Percentiles rank a stretch among this genome's conserved stretches.
phyloP scores from a whole-genome alignment of 2,113 vertebrate species.

The Leptodactylus fuscus region DNA sequence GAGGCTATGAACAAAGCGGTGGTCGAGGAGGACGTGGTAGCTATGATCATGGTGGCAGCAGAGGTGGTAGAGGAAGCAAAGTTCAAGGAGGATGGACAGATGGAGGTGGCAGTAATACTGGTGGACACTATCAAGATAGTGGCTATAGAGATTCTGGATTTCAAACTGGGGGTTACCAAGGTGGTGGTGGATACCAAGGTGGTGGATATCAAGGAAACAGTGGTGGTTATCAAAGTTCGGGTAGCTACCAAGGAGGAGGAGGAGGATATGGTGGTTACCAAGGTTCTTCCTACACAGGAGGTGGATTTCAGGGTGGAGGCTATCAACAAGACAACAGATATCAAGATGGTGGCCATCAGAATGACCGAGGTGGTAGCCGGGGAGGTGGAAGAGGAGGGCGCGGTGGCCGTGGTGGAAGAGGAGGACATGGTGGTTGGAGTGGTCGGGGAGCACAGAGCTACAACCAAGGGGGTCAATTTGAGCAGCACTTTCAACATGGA shows the following conservation, averaged over 20 bases:
- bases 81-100: conserved; percentile 87
- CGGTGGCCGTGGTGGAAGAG: conserved; percentile 74
- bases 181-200: no score
- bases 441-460: conserved; percentile 88
- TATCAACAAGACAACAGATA: conserved; percentile 84
- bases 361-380: conserved; percentile 75
- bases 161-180: conserved; percentile 76
- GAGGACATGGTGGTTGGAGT: conserved; percentile 86
- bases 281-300: conserved; percentile 74
- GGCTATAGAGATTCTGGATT: conserved; percentile 77
- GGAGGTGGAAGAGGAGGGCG: conserved; percentile 78
- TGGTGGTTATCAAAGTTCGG: conserved; percentile 64
- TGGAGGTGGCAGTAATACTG: conserved; percentile 78
- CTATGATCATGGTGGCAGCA: conserved; percentile 65
- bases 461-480: conserved; percentile 95
- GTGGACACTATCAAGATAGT: conserved; percentile 75
- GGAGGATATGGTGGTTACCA: conserved; percentile 78
- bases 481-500: conserved; percentile 98
- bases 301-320: conserved; percentile 77
- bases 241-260: conserved; percentile 78
- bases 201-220: conserved; percentile 62
- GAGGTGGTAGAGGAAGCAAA: conserved; percentile 83
- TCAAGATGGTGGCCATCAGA: conserved; percentile 83
- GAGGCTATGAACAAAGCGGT: conserved; percentile 82
- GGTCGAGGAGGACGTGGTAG: conserved; percentile 73